A percentile compares a stretch with the other conserved stretches of the same genome.
phyloP scores from a whole-genome alignment of 2,113 vertebrate species.

The Hymenochirus boettgeri region DNA sequence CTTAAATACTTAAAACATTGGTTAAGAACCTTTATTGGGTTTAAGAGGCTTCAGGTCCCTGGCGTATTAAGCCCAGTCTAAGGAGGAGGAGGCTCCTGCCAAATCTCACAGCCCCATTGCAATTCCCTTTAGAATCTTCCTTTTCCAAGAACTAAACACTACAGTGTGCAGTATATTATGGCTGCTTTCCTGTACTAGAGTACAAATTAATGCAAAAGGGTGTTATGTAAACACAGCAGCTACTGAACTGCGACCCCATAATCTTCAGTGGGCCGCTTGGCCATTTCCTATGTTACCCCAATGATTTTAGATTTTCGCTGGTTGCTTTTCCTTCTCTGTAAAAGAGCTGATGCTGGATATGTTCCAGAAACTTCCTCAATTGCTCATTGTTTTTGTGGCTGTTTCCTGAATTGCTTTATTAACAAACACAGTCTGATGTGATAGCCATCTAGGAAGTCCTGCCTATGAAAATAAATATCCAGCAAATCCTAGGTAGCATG shows the following conservation, averaged over 20 bases:
- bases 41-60: no score
- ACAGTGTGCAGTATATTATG: no score
- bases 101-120: background rate
- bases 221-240: no score
- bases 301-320: conserved; percentile 2
- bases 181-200: no score
- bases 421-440: conserved; percentile 28
- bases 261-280: no score
- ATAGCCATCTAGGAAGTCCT: conserved; percentile 23
- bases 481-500: background rate
- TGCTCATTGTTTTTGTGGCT: conserved; percentile 38
- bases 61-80: no score
- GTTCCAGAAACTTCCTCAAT: conserved; percentile 35
- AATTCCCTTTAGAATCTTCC: background rate
- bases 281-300: background rate
- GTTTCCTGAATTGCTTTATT: conserved; percentile 42
- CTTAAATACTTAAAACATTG: no score
- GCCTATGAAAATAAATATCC: conserved; percentile 40
- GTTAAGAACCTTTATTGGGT: no score
- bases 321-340: conserved; percentile 1
- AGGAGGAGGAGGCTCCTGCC: no score
- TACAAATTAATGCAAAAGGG: no score
- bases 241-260: no score
- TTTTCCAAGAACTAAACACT: no score
- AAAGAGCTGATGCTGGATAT: conserved; percentile 23